These are phyloP conservation scores for Porites australiensis DNA, from an alignment of 64 coral and sea anemone genomes.

Conservation along the genomic window DNA sequence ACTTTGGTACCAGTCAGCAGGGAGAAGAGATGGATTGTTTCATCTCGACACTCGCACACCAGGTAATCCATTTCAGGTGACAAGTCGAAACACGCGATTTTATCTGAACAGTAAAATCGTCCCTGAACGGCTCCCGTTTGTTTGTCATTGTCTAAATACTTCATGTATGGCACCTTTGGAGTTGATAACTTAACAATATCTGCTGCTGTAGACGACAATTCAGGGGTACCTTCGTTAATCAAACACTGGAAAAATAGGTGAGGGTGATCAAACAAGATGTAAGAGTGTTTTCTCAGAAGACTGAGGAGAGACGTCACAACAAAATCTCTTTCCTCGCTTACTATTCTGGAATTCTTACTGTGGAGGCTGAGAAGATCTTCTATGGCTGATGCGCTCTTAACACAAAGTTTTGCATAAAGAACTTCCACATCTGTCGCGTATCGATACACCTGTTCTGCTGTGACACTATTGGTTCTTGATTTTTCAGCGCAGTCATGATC, in stretches of 20 bases:
- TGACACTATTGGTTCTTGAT: neutral
- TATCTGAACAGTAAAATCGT: conserved; percentile 40
- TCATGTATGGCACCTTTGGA: neutral
- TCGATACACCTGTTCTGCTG: neutral
- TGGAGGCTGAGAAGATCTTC: neutral
- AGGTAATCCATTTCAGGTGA: conserved; percentile 29
- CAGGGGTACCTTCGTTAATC: neutral
- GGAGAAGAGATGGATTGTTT: conserved; percentile 34
- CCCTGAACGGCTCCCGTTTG: neutral
- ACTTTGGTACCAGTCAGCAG: neutral
- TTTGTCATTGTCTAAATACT: neutral
- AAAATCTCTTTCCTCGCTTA: neutral
- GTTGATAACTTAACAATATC: neutral
- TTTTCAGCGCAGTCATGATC: neutral
- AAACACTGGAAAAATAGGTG: conserved; percentile 7
- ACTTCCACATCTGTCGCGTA: neutral
- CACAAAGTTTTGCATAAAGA: conserved; percentile 13
- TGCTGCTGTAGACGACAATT: neutral
- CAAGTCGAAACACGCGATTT: neutral
- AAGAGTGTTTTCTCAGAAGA: conserved; percentile 3
- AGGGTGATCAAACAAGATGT: neutral
- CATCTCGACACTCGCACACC: conserved; percentile 22
- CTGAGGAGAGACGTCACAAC: neutral
- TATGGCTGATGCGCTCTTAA: neutral
- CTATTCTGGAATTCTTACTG: neutral